Conservation (phyloP, 2,113 vertebrate species). For the Mus pahari region DNA sequence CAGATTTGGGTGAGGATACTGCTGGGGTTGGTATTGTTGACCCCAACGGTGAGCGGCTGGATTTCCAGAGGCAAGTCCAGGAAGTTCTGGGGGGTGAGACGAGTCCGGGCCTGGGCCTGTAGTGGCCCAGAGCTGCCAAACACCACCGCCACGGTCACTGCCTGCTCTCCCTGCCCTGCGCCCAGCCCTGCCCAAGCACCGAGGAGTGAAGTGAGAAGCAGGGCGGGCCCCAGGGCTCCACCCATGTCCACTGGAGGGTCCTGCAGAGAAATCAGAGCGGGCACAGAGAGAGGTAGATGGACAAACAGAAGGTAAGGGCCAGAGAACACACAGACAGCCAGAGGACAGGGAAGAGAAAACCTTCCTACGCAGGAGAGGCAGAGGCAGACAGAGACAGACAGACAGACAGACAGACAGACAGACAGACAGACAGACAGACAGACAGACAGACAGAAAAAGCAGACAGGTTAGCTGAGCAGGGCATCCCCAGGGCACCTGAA, state of each 20-base stretch:
- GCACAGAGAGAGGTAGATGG: background rate
- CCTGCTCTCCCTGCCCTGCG: slow-evolving; percentile 80
- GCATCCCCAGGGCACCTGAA: background rate
- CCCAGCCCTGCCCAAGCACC: slow-evolving; percentile 87
- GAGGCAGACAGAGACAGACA: slow-evolving; percentile 9
- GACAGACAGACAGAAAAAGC: slow-evolving; percentile 64
- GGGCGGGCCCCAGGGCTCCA: slow-evolving; percentile 88
- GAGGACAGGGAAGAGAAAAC: slow-evolving; percentile 68
- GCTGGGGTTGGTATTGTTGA: slow-evolving; percentile 97
- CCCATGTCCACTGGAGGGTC: slow-evolving; percentile 94
- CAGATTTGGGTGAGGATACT: slow-evolving; percentile 96
- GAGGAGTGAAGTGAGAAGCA: slow-evolving; percentile 90
- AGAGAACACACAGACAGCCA: slow-evolving; percentile 72
- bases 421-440: slow-evolving; percentile 25
- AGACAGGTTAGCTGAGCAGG: slow-evolving; percentile 58
- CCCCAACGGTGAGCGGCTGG: slow-evolving; percentile 93
- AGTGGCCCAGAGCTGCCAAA: slow-evolving; percentile 93
- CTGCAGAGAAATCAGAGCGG: slow-evolving; percentile 83
- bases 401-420: slow-evolving; percentile 6
- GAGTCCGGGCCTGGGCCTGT: slow-evolving; percentile 92
- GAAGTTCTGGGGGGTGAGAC: slow-evolving; percentile 94
- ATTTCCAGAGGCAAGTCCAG: slow-evolving; percentile 95
- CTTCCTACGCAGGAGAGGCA: slow-evolving; percentile 17
- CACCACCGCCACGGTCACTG: slow-evolving; percentile 90
- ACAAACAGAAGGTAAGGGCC: slow-evolving; percentile 26